phyloP scores from a whole-genome alignment of 2,797 vertebrate species.

The Syncerus caffer region DNA sequence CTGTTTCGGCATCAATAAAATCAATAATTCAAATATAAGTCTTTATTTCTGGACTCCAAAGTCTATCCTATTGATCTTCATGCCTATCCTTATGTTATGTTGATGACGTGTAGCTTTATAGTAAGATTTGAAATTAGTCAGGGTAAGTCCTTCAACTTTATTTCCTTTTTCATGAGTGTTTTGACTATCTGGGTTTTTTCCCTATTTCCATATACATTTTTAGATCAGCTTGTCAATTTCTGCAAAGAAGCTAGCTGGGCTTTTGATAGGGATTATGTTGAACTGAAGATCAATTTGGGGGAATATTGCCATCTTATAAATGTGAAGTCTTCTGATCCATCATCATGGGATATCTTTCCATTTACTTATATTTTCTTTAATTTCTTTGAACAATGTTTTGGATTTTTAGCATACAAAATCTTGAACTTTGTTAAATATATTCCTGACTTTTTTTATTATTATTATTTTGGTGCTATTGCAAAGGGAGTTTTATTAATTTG shows the following conservation, averaged over 20 bases:
- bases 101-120: neutral
- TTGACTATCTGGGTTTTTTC: neutral
- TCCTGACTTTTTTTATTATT: neutral
- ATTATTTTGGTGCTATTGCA: neutral
- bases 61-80: neutral
- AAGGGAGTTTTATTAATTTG: neutral
- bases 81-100: neutral
- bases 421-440: neutral
- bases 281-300: neutral
- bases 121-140: neutral
- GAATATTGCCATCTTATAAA: neutral
- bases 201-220: neutral
- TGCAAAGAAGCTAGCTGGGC: neutral
- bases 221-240: neutral
- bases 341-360: neutral
- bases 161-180: neutral
- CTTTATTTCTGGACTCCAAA: neutral
- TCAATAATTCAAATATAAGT: neutral
- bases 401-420: neutral
- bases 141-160: neutral
- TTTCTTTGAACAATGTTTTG: neutral
- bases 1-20: neutral
- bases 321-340: neutral
- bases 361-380: neutral
- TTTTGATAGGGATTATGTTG: neutral